These are phyloP conservation scores for Myopa testacea DNA, from an alignment of 2,888 invertebrate genomes.

Conservation along the genomic window DNA sequence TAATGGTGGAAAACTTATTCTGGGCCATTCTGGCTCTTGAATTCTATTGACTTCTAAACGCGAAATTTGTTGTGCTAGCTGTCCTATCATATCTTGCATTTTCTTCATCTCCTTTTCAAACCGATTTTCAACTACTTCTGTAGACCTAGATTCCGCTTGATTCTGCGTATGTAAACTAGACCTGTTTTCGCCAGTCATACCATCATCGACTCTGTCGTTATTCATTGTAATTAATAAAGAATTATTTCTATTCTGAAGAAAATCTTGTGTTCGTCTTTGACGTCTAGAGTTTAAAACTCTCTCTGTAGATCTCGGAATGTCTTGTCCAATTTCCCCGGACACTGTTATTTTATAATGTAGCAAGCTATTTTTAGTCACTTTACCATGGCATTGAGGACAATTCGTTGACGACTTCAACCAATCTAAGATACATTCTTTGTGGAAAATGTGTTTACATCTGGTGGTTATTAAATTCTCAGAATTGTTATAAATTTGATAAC, in stretches of 20 bases:
- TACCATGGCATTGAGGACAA: too few species aligned
- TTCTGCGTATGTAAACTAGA: neutral
- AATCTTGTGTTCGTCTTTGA: neutral
- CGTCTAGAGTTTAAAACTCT: neutral
- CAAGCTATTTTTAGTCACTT: constrained; percentile 7
- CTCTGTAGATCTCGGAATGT: neutral
- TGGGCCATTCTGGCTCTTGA: constrained; percentile 17
- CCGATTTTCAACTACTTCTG: neutral
- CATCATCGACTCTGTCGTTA: neutral
- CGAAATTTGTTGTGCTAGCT: constrained; percentile 26
- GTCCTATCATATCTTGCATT: constrained; percentile 28
- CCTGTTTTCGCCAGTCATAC: neutral
- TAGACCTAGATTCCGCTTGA: neutral
- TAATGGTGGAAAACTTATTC: constrained; percentile 5
- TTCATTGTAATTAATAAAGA: constrained; percentile 7
- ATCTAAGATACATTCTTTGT: neutral
- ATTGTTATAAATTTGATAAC: constrained; percentile 26
- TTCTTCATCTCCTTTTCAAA: constrained; percentile 10
- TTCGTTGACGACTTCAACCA: neutral
- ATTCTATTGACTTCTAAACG: neutral
- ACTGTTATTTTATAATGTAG: neutral
- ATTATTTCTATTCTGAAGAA: neutral
- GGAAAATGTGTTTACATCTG: constrained; percentile 12
- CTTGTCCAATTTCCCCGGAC: neutral
- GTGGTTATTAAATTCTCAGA: neutral